These are phyloP conservation scores for Synergus itoensis DNA, from an alignment of 2,888 invertebrate species.

Conservation along the genomic window DNA sequence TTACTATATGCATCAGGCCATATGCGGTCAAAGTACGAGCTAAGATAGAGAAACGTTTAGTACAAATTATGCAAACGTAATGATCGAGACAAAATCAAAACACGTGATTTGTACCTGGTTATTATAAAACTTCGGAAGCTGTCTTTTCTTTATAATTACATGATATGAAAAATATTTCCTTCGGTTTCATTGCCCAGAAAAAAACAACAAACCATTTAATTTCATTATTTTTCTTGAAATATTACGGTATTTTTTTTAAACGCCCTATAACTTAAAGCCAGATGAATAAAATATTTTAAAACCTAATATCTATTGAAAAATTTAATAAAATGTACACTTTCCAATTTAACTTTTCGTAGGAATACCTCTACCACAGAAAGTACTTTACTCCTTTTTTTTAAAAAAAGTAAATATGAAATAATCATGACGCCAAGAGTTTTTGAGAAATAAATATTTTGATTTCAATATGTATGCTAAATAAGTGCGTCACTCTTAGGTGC, in stretches of 20 bases:
- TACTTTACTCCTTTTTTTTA: background rate
- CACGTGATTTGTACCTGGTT: slow-evolving; percentile 1
- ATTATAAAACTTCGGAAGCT: slow-evolving; percentile 14
- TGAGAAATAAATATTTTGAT: background rate
- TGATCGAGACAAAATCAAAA: background rate
- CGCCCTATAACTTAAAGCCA: background rate
- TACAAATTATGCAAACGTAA: slow-evolving; percentile 39
- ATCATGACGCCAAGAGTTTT: background rate
- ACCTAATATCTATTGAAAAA: background rate
- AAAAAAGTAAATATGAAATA: background rate
- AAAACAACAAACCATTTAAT: background rate
- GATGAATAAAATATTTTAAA: background rate
- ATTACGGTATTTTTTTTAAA: background rate
- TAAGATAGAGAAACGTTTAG: slow-evolving; percentile 45
- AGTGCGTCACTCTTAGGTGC: background rate
- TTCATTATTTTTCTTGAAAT: background rate
- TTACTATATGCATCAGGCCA: slow-evolving; percentile 45
- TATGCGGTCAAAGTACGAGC: slow-evolving; percentile 55
- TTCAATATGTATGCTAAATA: background rate
- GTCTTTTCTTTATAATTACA: background rate
- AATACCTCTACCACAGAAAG: background rate
- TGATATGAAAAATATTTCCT: background rate
- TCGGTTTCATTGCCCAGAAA: background rate
- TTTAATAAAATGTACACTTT: background rate
- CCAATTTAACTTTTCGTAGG: background rate